A percentile compares a stretch with the other conserved stretches of the same genome.
These are phyloP conservation scores for Dendroctonus ponderosae DNA, from an alignment of 1,140 invertebrate genomes.

Conservation along the genomic window DNA sequence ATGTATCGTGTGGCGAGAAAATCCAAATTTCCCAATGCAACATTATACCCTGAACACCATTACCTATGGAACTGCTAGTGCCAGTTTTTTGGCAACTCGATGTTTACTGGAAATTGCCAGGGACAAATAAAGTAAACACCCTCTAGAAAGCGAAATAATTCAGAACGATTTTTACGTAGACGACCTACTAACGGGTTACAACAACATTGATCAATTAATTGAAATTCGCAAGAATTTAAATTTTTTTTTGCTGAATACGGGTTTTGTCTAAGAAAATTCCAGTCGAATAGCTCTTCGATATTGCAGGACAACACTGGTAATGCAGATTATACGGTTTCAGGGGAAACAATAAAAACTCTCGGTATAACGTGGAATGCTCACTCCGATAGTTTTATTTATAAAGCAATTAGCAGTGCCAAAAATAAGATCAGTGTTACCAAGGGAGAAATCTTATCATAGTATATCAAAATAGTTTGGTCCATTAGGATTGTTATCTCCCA, in stretches of 20 bases:
- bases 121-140: conserved; percentile 35
- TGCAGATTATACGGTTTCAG: conserved; percentile 22
- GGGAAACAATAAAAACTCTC: conserved; percentile 37
- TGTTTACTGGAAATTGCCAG: conserved; percentile 43
- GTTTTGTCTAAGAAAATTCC: conserved; percentile 41
- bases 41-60: conserved; percentile 42
- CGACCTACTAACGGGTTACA: conserved; percentile 48
- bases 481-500: conserved; percentile 42
- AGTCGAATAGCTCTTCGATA: conserved; percentile 30
- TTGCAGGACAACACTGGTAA: conserved; percentile 4
- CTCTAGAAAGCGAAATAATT: conserved; percentile 40
- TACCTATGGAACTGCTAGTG: conserved; percentile 45
- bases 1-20: conserved; percentile 46
- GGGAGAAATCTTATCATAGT: conserved; percentile 39
- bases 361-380: conserved; percentile 26
- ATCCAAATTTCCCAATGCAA: conserved; percentile 28
- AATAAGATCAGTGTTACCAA: conserved; percentile 34
- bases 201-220: conserved; percentile 29
- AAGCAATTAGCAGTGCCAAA: not conserved
- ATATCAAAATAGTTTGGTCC: conserved; percentile 41
- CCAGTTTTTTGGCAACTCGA: conserved; percentile 45
- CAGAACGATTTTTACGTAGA: conserved; percentile 53
- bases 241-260: conserved; percentile 29
- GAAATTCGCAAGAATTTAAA: conserved; percentile 31
- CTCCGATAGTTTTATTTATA: conserved; percentile 1